These are phyloP conservation scores for Halictus rubicundus DNA, from an alignment of 1,140 invertebrate genomes.

Conservation along the genomic window DNA sequence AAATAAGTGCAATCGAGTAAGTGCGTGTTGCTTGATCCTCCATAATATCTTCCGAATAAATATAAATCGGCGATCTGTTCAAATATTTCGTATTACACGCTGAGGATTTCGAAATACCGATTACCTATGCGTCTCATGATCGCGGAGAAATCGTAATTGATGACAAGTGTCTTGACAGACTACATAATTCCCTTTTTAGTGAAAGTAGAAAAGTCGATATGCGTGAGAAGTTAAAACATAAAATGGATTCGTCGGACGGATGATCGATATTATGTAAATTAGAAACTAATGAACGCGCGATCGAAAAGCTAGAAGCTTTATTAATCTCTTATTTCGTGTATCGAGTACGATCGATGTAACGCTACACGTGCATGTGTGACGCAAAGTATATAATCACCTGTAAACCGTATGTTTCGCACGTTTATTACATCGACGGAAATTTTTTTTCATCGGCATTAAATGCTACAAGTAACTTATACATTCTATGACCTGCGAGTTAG, in stretches of 20 bases:
- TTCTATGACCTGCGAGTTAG: not conserved
- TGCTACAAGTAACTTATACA: not conserved
- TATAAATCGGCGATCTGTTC: not conserved
- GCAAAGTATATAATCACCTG: slow-evolving; percentile 18
- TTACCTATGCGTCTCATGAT: slow-evolving; percentile 49
- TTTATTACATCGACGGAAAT: not conserved
- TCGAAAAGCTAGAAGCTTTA: not conserved
- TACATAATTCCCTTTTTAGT: slow-evolving; percentile 39
- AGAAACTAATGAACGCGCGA: not conserved
- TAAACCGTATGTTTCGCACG: slow-evolving; percentile 6
- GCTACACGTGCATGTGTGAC: slow-evolving; percentile 7
- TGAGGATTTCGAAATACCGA: slow-evolving; percentile 47
- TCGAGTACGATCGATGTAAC: slow-evolving; percentile 19
- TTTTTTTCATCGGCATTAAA: not conserved
- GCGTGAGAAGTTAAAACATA: not conserved
- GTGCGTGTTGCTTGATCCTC: not conserved
- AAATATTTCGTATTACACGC: slow-evolving; percentile 31
- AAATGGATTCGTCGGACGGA: not conserved
- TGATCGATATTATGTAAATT: not conserved
- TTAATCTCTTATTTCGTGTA: not conserved
- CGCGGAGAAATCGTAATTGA: slow-evolving; percentile 56
- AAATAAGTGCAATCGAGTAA: not conserved
- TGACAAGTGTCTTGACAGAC: slow-evolving; percentile 33
- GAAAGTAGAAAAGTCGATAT: slow-evolving; percentile 41
- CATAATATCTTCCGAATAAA: not conserved